These are phyloP conservation scores for Sebastes glaucus DNA, from an alignment of 2,797 vertebrate species.

Conservation along the genomic window DNA sequence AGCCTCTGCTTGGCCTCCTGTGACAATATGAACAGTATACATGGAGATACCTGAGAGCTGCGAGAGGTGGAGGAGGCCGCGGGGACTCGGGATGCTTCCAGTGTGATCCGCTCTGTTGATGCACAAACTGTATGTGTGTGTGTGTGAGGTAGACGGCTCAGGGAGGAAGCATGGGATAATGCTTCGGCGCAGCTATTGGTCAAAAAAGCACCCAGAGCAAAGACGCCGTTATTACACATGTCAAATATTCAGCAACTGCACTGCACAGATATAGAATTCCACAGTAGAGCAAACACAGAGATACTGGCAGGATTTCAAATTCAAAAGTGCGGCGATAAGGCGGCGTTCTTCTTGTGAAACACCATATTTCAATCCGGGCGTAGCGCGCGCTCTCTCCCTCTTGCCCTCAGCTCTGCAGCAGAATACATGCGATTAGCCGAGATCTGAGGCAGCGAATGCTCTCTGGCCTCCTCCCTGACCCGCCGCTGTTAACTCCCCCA, in stretches of 20 bases:
- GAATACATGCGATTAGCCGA: constrained; percentile 26
- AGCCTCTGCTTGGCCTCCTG: constrained; percentile 65
- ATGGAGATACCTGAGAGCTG: constrained; percentile 68
- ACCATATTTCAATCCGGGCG: constrained; percentile 25
- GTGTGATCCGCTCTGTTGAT: background rate
- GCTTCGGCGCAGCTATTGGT: constrained; percentile 13
- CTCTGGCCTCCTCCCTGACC: constrained; percentile 32
- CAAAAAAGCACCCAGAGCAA: constrained; percentile 27
- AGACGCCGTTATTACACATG: constrained; percentile 19
- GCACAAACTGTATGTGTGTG: background rate
- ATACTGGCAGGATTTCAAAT: constrained; percentile 35
- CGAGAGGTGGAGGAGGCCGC: constrained; percentile 3
- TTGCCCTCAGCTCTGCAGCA: constrained; percentile 29
- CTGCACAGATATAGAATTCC: constrained; percentile 28
- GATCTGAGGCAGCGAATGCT: constrained; percentile 29
- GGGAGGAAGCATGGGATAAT: constrained; percentile 19
- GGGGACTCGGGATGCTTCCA: constrained; percentile 7
- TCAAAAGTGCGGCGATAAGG: constrained; percentile 28
- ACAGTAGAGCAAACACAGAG: constrained; percentile 33
- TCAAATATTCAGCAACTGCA: constrained; percentile 38
- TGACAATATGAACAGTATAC: constrained; percentile 77
- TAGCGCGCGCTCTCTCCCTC: background rate
- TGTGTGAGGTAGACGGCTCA: background rate
- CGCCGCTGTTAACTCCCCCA: constrained; percentile 26
- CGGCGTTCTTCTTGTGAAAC: constrained; percentile 27